Conservation (phyloP, 2,888 invertebrate genomes). For the Muschampia plurimacula region DNA sequence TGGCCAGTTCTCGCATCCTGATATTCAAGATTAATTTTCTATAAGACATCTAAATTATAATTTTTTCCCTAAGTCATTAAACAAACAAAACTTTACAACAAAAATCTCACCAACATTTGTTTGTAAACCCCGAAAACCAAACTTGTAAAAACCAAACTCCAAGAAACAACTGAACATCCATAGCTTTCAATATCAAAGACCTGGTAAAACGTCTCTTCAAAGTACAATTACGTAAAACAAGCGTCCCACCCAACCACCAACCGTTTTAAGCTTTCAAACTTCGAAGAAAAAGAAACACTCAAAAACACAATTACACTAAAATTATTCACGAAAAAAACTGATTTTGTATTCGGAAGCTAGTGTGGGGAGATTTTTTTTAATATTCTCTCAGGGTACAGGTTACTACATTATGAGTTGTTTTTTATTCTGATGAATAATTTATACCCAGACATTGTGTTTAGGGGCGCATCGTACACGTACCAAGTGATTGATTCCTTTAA, state of each 20-base stretch:
- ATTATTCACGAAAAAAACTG: slow-evolving; percentile 64
- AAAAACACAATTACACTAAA: slow-evolving; percentile 59
- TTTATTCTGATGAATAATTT: slow-evolving; percentile 42
- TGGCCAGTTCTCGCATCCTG: too few species aligned
- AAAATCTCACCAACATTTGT: too few species aligned
- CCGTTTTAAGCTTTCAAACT: slow-evolving; percentile 44
- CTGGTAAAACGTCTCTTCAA: slow-evolving; percentile 24
- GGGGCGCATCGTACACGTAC: background rate
- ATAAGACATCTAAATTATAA: too few species aligned
- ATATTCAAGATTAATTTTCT: too few species aligned
- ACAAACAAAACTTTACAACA: too few species aligned
- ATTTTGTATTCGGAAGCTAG: slow-evolving; percentile 50
- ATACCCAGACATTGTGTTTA: slow-evolving; percentile 12
- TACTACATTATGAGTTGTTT: slow-evolving; percentile 44
- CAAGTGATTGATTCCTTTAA: slow-evolving; percentile 1
- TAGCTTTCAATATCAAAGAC: slow-evolving; percentile 30
- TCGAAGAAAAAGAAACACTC: slow-evolving; percentile 51
- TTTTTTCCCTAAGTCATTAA: too few species aligned
- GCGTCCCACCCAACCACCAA: slow-evolving; percentile 19
- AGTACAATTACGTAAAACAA: slow-evolving; percentile 38
- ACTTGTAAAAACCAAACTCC: background rate
- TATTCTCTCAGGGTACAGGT: slow-evolving; percentile 47
- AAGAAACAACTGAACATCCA: slow-evolving; percentile 22
- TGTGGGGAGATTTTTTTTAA: slow-evolving; percentile 39
- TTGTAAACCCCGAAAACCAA: background rate